Percentiles rank a stretch among this genome's conserved stretches.
These are phyloP conservation scores for Oreochromis tanganicae DNA, from an alignment of 2,113 vertebrate species.

Conservation along the genomic window DNA sequence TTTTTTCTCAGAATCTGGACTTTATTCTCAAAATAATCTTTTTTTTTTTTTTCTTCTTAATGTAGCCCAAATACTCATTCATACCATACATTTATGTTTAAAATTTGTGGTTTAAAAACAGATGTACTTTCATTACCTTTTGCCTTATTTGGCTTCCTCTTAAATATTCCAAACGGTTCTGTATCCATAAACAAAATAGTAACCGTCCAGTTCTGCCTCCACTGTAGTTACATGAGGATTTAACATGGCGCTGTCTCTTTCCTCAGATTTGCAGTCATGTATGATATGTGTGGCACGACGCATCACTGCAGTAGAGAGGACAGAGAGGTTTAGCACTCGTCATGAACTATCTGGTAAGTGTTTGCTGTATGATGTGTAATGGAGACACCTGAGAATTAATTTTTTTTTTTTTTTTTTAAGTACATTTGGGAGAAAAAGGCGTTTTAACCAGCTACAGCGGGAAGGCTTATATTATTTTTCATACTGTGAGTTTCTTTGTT, in stretches of 20 bases:
- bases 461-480: neutral
- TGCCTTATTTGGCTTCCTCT: neutral
- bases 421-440: neutral
- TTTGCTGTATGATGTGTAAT: neutral
- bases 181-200: neutral
- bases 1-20: too few species aligned
- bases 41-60: too few species aligned
- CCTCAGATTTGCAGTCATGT: constrained; percentile 92
- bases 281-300: constrained; percentile 98
- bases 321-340: constrained; percentile 91
- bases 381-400: neutral
- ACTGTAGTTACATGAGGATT: neutral
- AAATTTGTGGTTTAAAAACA: neutral
- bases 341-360: constrained; percentile 92
- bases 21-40: too few species aligned
- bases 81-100: neutral
- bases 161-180: neutral
- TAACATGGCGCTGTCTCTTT: neutral
- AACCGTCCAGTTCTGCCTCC: neutral
- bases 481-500: neutral
- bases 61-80: neutral
- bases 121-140: neutral
- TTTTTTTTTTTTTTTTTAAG: too few species aligned
- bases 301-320: constrained; percentile 84
- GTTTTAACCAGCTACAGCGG: neutral